Evolutionary conservation across 1,140 invertebrate genomes (phyloP), one percentile per base, ranked within the genome.

Genomic region (Globodera rostochiensis): DNA sequence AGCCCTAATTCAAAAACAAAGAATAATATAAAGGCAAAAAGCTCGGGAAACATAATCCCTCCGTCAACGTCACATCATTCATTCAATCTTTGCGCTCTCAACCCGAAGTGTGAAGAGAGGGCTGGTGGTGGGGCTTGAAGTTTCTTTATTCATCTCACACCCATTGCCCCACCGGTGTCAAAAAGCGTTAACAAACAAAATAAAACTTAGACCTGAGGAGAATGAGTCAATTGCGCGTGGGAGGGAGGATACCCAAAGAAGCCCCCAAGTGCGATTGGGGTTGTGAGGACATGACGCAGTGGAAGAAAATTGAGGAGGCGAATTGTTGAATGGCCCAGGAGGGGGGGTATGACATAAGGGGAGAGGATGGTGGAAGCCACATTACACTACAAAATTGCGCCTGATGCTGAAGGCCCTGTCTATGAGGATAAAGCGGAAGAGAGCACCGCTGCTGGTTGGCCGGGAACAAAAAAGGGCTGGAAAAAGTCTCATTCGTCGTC

Each of bases 381-480:
- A 36, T 36, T 36, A 36, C 36, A 36, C 2, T 36, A 36, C 36
- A 36, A 2, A 78, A 36, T 64, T 19, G 19, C 15, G 21, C 11
- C 25, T 71, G 69, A 78, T 78, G 76, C 47, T 78, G 21, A 78
- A 78, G 60, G 76, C 64, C 4, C 8, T 78, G 13, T 78, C 76
- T 2, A 21, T 78, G 21, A 45, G 49, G 9, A 7, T 78, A n/a
- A 78, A 70, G n/a, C 60, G 76, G 5, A 78, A 70, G 57, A 66
- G 64, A 19, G 36, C 36, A 45, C 53, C 74, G 74, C 49, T 76
- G 9, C n/a, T 60, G 64, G 74, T 76, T 11, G 74, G 45, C 13
- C 73, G 57, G 45, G 45, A 13, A 67, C 13, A 15, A 11, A 74
- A 46, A 46, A 13, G 45, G 45, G 70, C 70, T 3, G 70, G 70